Conservation (phyloP, 1,140 invertebrate genomes). For the Neodiprion pinetum region DNA sequence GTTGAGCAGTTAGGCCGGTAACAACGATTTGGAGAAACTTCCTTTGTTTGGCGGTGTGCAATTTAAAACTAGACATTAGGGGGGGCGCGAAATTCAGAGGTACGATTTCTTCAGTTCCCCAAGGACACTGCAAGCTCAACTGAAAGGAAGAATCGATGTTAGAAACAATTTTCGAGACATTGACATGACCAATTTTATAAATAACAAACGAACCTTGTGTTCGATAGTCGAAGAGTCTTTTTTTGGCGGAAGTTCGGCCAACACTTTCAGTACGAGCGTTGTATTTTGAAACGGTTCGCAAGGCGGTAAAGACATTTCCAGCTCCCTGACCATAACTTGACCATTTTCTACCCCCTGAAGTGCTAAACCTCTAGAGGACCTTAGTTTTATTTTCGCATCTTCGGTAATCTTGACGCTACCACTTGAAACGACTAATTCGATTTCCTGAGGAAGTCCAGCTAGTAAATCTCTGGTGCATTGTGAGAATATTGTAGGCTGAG, state of each 20-base stretch:
- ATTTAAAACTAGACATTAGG: constrained; percentile 77
- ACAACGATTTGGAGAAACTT: constrained; percentile 84
- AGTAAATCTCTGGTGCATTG: constrained; percentile 68
- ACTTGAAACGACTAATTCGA: constrained; percentile 72
- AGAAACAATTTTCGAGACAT: constrained; percentile 12
- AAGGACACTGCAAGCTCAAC: constrained; percentile 76
- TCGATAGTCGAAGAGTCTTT: constrained; percentile 72
- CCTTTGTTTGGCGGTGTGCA: constrained; percentile 81
- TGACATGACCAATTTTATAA: constrained; percentile 1
- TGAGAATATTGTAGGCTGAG: constrained; percentile 61
- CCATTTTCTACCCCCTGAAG: constrained; percentile 52
- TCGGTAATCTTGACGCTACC: constrained; percentile 69
- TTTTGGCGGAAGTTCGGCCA: constrained; percentile 76
- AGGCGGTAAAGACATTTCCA: constrained; percentile 69
- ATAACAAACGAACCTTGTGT: constrained; percentile 66
- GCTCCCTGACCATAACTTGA: constrained; percentile 61
- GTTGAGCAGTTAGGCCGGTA: constrained; percentile 69
- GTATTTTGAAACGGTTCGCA: constrained; percentile 75
- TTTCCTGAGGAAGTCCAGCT: constrained; percentile 73
- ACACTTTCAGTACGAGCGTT: constrained; percentile 69
- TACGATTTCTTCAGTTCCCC: constrained; percentile 73
- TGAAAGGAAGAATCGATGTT: constrained; percentile 41
- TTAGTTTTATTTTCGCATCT: constrained; percentile 64
- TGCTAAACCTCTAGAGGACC: constrained; percentile 66
- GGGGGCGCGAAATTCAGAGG: constrained; percentile 82